Conservation (phyloP, 2,888 invertebrate species). For the Urechis unicinctus region DNA sequence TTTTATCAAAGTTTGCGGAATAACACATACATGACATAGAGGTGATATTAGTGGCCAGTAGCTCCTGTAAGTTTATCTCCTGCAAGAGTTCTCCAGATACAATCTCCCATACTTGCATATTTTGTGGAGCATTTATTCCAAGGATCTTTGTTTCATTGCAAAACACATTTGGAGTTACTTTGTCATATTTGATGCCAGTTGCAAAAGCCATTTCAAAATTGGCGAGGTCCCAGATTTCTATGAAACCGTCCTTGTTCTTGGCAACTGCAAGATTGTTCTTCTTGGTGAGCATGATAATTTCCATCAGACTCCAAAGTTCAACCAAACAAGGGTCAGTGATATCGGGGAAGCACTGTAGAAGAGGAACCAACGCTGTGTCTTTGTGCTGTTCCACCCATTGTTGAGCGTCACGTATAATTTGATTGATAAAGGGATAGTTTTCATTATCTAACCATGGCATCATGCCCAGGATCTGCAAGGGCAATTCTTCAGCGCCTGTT, state of each 20-base stretch:
- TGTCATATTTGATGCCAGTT: conserved; percentile 10
- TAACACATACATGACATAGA: conserved; percentile 5
- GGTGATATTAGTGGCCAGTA: background rate
- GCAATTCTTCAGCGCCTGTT: background rate
- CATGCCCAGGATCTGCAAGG: background rate
- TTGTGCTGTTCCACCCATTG: background rate
- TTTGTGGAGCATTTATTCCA: conserved; percentile 1
- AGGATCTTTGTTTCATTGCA: conserved; percentile 1
- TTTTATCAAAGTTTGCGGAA: conserved; percentile 6
- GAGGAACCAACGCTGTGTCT: conserved; percentile 8
- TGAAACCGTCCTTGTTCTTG: conserved; percentile 11
- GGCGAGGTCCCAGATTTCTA: conserved; percentile 17
- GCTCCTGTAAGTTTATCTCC: background rate
- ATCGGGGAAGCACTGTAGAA: conserved; percentile 13
- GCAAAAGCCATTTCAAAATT: conserved; percentile 8
- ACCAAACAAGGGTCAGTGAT: conserved; percentile 8
- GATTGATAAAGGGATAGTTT: background rate
- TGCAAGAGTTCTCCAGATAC: conserved; percentile 5
- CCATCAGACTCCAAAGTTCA: conserved; percentile 11
- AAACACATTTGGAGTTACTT: conserved; percentile 14
- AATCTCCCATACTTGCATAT: conserved; percentile 13
- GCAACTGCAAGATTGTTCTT: conserved; percentile 10
- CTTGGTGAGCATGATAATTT: conserved; percentile 6
- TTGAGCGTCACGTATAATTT: background rate
- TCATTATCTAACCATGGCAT: background rate